Evolutionary conservation across 2,888 invertebrate genomes (phyloP).

Genomic region (Dicranocentrus wangi): DNA sequence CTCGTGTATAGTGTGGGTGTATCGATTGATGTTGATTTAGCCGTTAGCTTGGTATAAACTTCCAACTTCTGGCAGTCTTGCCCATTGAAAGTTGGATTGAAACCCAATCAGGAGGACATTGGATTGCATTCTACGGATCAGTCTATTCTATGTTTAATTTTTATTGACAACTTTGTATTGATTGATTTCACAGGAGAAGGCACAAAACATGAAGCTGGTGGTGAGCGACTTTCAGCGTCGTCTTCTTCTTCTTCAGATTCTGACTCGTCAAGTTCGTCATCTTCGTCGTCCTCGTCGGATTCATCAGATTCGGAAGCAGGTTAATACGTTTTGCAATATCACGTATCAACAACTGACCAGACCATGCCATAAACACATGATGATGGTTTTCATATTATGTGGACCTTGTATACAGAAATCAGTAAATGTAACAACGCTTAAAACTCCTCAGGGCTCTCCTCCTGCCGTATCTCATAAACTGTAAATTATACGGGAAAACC

Average conservation of each 20-base stretch:
- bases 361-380: conserved; percentile 12
- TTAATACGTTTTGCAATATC: conserved; percentile 62
- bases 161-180: conserved; percentile 10
- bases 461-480: too few species aligned
- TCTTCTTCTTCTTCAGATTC: conserved; percentile 73
- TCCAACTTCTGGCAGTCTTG: too few species aligned
- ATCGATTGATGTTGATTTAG: too few species aligned
- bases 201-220: conserved; percentile 66
- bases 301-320: conserved; percentile 73
- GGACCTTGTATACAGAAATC: not conserved
- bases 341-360: conserved; percentile 15
- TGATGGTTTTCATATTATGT: not conserved
- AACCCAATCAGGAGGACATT: too few species aligned
- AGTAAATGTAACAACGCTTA: not conserved
- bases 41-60: too few species aligned
- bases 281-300: conserved; percentile 73
- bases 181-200: conserved; percentile 60
- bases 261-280: conserved; percentile 72
- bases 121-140: too few species aligned
- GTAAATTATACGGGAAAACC: not conserved
- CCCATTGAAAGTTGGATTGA: too few species aligned
- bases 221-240: conserved; percentile 72
- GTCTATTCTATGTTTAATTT: too few species aligned
- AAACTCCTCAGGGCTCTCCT: too few species aligned
- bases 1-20: too few species aligned